Base-by-base conservation (phyloP, 2,888 invertebrate genomes). In the Fragum fragum region DNA sequence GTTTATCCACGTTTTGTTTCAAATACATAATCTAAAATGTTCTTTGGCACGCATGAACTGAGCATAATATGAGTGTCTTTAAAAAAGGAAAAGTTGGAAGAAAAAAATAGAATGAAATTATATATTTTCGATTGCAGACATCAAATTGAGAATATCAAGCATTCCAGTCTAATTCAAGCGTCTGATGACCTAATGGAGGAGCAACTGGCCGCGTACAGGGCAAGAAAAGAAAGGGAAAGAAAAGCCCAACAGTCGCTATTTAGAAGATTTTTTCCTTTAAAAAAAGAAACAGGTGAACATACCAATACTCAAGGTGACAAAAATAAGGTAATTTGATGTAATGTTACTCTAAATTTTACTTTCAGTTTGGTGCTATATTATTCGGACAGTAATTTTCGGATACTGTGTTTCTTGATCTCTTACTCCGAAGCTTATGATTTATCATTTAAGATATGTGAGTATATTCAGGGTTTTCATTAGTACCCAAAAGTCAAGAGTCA, bases 151-250 rank as follows among this genome's bases (percentile, higher is more conserved):
- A 36, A 36, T 6, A 36, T 6, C 32, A 36, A 3, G 5, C 52
- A 3, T 7, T 52, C 32, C 32, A 36, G 32, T 36, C 32, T 36
- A 36, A 6, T 26, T n/a, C 63, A 63, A 63, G 63, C 63, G 32
- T 32, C 63, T 32, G n/a, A 59, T 21, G 26, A 16, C 11, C 26
- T 5, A 74, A 91, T 91, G 91, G 91, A 92, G 85, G 88, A 83
- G 32, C 86, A 90, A 79, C 87, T 92, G 53, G 90, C 90, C 29
- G 90, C 87, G 42, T 92, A 88, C 70, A 81, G 91, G 73, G 85
- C 82, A 23, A 87, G 70, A 69, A 91, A 90, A 75, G 83, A 76
- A 75, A 86, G 80, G 59, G 88, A 88, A 78, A 81, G 78, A 59
- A 69, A 61, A 28, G 42, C 76, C 6, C 63, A 78, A 16, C 55